Evolutionary conservation across 2,888 invertebrate species (phyloP).

Genomic region (Acrobasis suavella): DNA sequence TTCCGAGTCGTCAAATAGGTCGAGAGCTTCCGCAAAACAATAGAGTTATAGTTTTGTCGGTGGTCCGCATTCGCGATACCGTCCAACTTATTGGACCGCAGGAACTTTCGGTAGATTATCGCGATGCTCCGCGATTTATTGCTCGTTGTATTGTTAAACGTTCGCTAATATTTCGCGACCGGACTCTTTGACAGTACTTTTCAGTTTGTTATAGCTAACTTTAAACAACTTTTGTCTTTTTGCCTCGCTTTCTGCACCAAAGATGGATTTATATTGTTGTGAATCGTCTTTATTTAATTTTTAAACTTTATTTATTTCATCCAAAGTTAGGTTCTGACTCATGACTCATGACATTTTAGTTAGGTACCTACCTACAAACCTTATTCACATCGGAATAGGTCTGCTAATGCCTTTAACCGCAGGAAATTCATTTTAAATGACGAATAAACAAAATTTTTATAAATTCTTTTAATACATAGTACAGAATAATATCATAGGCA

Average conservation of each 20-base stretch:
- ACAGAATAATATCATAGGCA: background rate
- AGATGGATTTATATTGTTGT: constrained; percentile 21
- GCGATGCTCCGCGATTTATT: constrained; percentile 61
- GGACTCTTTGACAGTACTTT: constrained; percentile 21
- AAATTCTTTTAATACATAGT: background rate
- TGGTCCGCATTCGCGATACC: constrained; percentile 42
- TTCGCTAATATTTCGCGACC: constrained; percentile 43
- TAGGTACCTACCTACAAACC: too few relatives aligned
- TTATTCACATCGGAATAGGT: too few relatives aligned
- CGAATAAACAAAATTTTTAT: too few relatives aligned
- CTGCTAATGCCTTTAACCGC: too few relatives aligned
- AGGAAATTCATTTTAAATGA: too few relatives aligned
- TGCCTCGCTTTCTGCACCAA: constrained; percentile 9
- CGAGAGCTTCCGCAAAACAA: constrained; percentile 51
- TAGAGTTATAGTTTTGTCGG: constrained; percentile 43
- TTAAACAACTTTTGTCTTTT: constrained; percentile 21
- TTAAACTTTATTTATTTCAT: background rate
- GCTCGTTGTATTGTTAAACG: constrained; percentile 51
- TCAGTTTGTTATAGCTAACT: constrained; percentile 20
- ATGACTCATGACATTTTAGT: too few relatives aligned
- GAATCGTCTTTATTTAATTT: constrained; percentile 2
- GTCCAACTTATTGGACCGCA: constrained; percentile 55
- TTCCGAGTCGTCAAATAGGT: constrained; percentile 15
- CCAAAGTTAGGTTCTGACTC: too few relatives aligned
- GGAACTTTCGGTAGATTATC: constrained; percentile 59